Conservation (phyloP, 2,797 vertebrate genomes). For the Poecilia wingei region DNA sequence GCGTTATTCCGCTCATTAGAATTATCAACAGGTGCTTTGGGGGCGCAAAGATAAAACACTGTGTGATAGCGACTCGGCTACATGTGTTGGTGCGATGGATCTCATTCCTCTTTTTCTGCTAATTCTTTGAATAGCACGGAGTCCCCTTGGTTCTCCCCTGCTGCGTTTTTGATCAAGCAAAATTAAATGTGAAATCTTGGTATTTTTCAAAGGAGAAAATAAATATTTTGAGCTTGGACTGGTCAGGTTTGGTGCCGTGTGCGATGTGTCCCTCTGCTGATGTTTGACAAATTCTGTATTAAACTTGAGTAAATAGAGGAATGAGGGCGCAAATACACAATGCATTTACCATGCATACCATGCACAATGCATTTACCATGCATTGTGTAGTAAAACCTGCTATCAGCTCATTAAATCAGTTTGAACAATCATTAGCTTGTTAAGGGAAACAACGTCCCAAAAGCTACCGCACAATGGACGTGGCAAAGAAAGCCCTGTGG, state of each 20-base stretch:
- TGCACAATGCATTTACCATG: neutral
- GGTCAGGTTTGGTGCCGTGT: slow-evolving; percentile 39
- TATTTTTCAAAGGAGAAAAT: slow-evolving; percentile 16
- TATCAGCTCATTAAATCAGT: slow-evolving; percentile 51
- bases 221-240: slow-evolving; percentile 35
- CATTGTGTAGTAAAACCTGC: slow-evolving; percentile 32
- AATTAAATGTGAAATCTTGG: slow-evolving; percentile 30
- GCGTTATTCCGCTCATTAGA: slow-evolving; percentile 69
- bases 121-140: slow-evolving; percentile 27
- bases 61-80: slow-evolving; percentile 43
- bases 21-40: slow-evolving; percentile 71
- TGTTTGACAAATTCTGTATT: slow-evolving; percentile 38
- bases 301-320: slow-evolving; percentile 48
- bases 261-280: slow-evolving; percentile 49
- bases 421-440: slow-evolving; percentile 66
- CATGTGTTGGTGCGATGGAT: slow-evolving; percentile 26
- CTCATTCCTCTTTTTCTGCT: slow-evolving; percentile 29
- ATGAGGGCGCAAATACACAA: neutral
- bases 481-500: slow-evolving; percentile 22
- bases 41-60: slow-evolving; percentile 48
- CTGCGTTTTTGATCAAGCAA: slow-evolving; percentile 29
- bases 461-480: slow-evolving; percentile 25
- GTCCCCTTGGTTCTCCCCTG: slow-evolving; percentile 24
- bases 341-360: neutral
- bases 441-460: slow-evolving; percentile 48